Percentiles rank a stretch among this genome's conserved stretches.
Conservation (phyloP, 2,113 vertebrate species). For the Peromyscus californicus region DNA sequence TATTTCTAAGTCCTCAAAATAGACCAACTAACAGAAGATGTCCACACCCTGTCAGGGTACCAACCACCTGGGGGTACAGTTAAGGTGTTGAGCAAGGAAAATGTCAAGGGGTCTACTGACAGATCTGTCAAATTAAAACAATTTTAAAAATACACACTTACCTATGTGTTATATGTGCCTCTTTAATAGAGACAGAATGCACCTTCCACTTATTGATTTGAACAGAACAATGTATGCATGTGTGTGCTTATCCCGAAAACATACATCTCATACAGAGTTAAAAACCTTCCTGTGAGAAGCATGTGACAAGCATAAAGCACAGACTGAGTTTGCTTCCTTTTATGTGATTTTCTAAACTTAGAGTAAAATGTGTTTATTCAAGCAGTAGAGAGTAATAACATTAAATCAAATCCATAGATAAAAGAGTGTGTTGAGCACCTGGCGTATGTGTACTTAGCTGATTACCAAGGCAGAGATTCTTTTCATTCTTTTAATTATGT, state of each 20-base stretch:
- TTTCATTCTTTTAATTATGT: neutral
- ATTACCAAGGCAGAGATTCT: neutral
- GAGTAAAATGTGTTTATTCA: neutral
- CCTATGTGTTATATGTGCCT: neutral
- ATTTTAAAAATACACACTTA: conserved; percentile 16
- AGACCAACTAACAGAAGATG: neutral
- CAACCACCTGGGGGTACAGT: neutral
- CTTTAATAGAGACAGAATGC: neutral
- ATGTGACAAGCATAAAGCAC: neutral
- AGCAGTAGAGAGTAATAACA: neutral
- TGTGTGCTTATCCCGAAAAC: neutral
- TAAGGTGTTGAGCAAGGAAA: neutral
- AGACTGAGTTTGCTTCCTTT: neutral
- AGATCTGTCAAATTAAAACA: conserved; percentile 28
- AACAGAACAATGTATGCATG: neutral
- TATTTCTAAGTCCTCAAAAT: conserved; percentile 43
- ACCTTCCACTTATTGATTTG: neutral
- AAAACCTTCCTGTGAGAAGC: neutral
- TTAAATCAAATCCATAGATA: neutral
- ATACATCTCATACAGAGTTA: neutral
- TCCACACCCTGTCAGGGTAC: neutral
- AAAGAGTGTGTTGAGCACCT: neutral
- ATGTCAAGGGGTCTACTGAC: neutral
- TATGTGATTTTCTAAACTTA: neutral
- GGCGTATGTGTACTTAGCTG: neutral